Conservation (phyloP, 2,113 vertebrate genomes). For the Eidolon helvum region DNA sequence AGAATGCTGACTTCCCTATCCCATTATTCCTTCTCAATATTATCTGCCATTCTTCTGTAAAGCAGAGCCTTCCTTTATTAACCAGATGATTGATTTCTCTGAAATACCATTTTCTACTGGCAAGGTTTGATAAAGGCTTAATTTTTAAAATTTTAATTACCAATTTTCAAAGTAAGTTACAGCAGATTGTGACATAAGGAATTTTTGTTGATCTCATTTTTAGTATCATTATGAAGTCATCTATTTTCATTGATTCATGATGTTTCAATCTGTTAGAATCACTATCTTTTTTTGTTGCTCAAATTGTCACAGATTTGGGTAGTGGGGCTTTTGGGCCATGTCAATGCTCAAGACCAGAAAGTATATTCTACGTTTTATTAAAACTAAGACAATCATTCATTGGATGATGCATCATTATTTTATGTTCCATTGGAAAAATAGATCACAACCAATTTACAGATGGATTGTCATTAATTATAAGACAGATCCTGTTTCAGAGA, state of each 20-base stretch:
- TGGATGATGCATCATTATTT: background rate
- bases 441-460: background rate
- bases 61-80: background rate
- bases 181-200: background rate
- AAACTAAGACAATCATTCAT: background rate
- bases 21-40: background rate
- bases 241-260: background rate
- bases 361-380: background rate
- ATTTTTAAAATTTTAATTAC: conserved; percentile 2
- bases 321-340: background rate
- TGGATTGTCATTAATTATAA: background rate
- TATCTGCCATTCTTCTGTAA: background rate
- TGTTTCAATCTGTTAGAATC: background rate
- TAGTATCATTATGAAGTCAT: background rate
- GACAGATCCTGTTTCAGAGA: background rate
- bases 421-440: background rate
- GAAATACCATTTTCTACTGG: background rate
- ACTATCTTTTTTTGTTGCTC: background rate
- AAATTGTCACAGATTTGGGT: background rate
- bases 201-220: background rate
- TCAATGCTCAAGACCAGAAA: background rate
- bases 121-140: background rate
- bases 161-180: background rate
- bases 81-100: background rate
- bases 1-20: background rate